Conservation (phyloP, 2,113 vertebrate genomes). For the Amphiprion ocellaris region DNA sequence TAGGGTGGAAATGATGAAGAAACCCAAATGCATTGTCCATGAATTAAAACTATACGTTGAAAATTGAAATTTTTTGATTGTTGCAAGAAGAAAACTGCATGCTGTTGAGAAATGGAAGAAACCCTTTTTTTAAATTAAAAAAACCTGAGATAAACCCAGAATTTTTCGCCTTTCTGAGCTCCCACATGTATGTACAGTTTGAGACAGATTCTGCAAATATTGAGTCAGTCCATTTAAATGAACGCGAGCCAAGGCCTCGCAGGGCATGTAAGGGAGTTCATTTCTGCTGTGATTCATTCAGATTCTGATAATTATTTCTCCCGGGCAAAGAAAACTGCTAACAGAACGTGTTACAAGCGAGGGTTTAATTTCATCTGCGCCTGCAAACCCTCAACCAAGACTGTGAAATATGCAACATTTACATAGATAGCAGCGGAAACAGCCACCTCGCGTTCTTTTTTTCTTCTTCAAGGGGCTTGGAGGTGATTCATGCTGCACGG, state of each 20-base stretch:
- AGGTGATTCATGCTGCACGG: slow-evolving; percentile 28
- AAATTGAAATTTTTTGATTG: too few relatives aligned
- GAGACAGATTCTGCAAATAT: slow-evolving; percentile 45
- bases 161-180: too few relatives aligned
- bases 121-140: too few relatives aligned
- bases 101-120: too few relatives aligned
- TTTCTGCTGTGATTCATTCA: slow-evolving; percentile 47
- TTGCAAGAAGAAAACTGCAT: too few relatives aligned
- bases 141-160: too few relatives aligned
- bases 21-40: too few relatives aligned
- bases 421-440: slow-evolving; percentile 23
- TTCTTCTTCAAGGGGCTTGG: slow-evolving; percentile 7
- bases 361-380: slow-evolving; percentile 33
- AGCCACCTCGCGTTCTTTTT: slow-evolving; percentile 9
- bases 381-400: slow-evolving; percentile 25
- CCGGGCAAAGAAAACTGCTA: slow-evolving; percentile 34
- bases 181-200: background rate
- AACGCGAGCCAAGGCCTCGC: slow-evolving; percentile 38
- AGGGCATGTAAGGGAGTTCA: slow-evolving; percentile 18
- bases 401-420: slow-evolving; percentile 35
- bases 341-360: background rate
- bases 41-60: too few relatives aligned
- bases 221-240: slow-evolving; percentile 45
- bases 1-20: too few relatives aligned
- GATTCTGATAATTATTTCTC: slow-evolving; percentile 54